Base-by-base conservation (phyloP, 2,888 invertebrate species). In the Chrysolina oricalcia region DNA sequence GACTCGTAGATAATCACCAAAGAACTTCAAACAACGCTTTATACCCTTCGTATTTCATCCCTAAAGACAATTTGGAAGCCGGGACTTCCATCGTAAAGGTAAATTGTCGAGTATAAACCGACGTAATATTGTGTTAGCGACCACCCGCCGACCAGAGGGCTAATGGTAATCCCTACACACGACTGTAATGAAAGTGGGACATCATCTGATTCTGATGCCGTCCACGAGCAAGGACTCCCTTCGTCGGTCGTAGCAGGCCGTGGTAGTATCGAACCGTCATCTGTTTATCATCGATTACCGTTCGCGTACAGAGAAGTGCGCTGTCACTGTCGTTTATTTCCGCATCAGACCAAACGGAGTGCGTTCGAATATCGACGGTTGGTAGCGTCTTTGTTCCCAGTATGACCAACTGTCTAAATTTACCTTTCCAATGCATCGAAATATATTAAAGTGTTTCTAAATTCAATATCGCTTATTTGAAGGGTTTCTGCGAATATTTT, bases 211-310 rank as follows among this genome's bases (percentile, higher is more conserved):
- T 66, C 43, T 23, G 66, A 66, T n/a, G 66, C 27, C 23, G 43
- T 68, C 53, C 53, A 15, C 13, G 53, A 53, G 21, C 19, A 17
- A 19, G 35, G 21, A 35, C 67, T 23, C 53, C 27, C 53, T 21
- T 35, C 75, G 77, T 74, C 75, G 74, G 77, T 74, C 74, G 74
- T 75, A 77, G 66, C 72, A 64, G 75, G 68, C 74, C 67, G 72
- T 77, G 75, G 67, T 70, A 73, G 73, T 79, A 79, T 79, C 73
- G 79, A 79, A 78, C 84, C 87, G 88, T 88, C 88, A 88, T 89
- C 88, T 89, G 88, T 86, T 87, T 86, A 84, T 86, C 87, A 89
- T 89, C 88, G 88, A 89, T 89, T 88, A 86, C 86, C 87, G 86
- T 85, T 86, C 87, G 85, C 85, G 85, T 86, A 83, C 85, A 74